Percentiles rank a stretch among this genome's conserved stretches.
Conservation (phyloP, 2,888 invertebrate genomes). For the Polydrusus pterygomalis region DNA sequence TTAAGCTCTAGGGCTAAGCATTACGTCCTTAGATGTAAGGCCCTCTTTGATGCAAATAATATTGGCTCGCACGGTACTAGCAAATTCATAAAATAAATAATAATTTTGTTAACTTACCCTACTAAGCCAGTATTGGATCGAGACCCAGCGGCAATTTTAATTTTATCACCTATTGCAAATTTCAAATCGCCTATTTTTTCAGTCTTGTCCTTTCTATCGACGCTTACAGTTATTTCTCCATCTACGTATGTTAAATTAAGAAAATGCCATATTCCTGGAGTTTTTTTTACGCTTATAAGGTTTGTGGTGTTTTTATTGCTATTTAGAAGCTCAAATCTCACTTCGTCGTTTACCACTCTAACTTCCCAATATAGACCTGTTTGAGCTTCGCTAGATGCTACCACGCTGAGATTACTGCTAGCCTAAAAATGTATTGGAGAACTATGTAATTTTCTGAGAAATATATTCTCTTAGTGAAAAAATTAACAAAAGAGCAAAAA, state of each 20-base stretch:
- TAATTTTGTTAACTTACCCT: constrained; percentile 72
- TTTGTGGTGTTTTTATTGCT: constrained; percentile 85
- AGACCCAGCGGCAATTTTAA: constrained; percentile 84
- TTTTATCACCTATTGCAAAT: constrained; percentile 71
- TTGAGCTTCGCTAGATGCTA: constrained; percentile 88
- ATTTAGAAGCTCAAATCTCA: constrained; percentile 87
- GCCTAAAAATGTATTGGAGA: constrained; percentile 81
- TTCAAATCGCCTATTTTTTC: constrained; percentile 70
- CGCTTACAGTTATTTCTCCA: constrained; percentile 83
- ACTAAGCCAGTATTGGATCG: constrained; percentile 86
- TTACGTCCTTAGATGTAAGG: no score
- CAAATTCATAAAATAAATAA: no score
- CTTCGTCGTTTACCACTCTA: constrained; percentile 88
- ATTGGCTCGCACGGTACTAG: no score
- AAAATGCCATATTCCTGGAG: constrained; percentile 87
- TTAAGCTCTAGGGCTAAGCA: no score
- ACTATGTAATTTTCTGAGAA: no score
- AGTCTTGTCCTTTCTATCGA: constrained; percentile 85
- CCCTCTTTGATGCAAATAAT: no score
- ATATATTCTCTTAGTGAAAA: no score
- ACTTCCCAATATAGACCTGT: constrained; percentile 93
- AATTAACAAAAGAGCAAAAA: no score
- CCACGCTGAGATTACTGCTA: constrained; percentile 84
- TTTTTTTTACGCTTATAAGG: constrained; percentile 87
- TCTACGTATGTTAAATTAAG: constrained; percentile 85